Evolutionary conservation across 1,140 invertebrate genomes (phyloP).

Genomic region (Pogonomyrmex californicus): DNA sequence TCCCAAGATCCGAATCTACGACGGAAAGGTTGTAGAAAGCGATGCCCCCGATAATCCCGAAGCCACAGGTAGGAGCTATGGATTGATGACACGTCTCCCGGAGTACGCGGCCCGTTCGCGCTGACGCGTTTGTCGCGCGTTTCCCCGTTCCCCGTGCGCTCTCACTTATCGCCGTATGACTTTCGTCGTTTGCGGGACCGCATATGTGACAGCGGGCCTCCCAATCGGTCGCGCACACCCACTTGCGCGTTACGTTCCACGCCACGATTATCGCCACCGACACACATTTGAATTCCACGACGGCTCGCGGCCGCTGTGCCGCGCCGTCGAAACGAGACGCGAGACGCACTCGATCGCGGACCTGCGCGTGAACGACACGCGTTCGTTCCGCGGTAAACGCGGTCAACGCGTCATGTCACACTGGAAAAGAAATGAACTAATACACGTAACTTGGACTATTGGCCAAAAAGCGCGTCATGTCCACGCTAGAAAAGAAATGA

Average conservation of each 20-base stretch:
- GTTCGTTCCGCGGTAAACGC: neutral
- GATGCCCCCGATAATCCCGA: neutral
- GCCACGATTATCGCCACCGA: conserved; percentile 47
- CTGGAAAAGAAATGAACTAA: too few species aligned
- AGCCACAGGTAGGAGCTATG: too few species aligned
- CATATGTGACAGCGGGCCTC: conserved; percentile 55
- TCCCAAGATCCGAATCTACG: neutral
- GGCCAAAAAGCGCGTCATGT: too few species aligned
- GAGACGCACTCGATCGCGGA: neutral
- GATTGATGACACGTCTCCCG: neutral
- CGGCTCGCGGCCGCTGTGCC: neutral
- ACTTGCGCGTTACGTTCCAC: conserved; percentile 60
- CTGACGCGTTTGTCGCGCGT: too few species aligned
- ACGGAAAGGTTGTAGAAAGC: neutral
- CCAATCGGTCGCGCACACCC: conserved; percentile 64
- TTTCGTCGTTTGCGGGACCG: conserved; percentile 27
- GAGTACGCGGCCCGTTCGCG: neutral
- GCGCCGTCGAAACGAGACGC: neutral
- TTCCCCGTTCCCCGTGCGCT: neutral
- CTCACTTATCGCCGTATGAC: conserved; percentile 7
- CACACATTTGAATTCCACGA: conserved; percentile 38
- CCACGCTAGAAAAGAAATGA: too few species aligned
- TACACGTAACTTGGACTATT: too few species aligned
- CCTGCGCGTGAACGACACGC: neutral
- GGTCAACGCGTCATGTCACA: neutral